Percentiles rank a stretch among this genome's conserved stretches.
Evolutionary conservation across 2,113 vertebrate genomes (phyloP).

Genomic region (Melanotaenia duboulayi): DNA sequence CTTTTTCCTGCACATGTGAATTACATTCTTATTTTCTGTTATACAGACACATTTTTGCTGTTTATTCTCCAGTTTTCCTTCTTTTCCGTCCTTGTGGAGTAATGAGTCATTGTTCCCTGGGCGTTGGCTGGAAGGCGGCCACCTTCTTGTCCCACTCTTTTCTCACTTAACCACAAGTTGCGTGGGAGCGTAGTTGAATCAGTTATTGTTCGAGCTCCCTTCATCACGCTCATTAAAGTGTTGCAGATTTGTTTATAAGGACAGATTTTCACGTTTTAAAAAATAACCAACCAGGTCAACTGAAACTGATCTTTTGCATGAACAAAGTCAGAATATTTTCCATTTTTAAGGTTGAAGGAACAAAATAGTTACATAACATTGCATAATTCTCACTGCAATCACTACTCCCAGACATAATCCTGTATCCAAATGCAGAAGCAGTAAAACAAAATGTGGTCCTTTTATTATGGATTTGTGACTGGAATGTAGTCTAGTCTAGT

Average conservation of each 20-base stretch:
- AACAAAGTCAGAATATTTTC: not conserved
- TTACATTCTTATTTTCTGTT: not conserved
- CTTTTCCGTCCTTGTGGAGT: not conserved
- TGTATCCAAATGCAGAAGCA: conserved; percentile 8
- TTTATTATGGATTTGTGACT: conserved; percentile 6
- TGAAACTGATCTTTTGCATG: not conserved
- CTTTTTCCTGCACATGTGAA: not conserved
- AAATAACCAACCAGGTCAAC: not conserved
- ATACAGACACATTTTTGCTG: not conserved
- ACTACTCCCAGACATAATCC: not conserved
- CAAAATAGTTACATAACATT: conserved; percentile 8
- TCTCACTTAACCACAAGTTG: conserved; percentile 16
- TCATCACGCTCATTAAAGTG: not conserved
- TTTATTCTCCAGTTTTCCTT: not conserved
- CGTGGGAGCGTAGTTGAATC: conserved; percentile 21
- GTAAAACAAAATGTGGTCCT: not conserved
- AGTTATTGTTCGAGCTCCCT: not conserved
- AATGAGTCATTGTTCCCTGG: conserved; percentile 36
- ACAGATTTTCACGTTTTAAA: not conserved
- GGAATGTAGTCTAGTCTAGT: not conserved
- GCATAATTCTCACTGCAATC: not conserved
- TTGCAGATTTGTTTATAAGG: not conserved
- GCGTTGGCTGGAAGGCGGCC: conserved; percentile 49
- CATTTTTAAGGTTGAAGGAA: not conserved
- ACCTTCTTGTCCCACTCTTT: conserved; percentile 7